Evolutionary conservation across 2,113 vertebrate species (phyloP).

Genomic region (Mystacornis crossleyi): DNA sequence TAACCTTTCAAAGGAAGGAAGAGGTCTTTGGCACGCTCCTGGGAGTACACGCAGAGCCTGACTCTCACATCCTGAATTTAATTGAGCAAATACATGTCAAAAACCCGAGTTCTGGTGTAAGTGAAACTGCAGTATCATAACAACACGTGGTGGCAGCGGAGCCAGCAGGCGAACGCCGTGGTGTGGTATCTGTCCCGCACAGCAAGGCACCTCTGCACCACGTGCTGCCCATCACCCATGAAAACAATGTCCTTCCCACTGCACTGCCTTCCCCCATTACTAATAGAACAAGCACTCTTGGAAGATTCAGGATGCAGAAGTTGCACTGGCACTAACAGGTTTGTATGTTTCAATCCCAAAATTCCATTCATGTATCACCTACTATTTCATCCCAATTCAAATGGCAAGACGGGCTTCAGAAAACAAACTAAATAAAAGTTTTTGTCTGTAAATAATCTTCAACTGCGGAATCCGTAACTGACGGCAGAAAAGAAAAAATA

Average conservation of each 20-base stretch:
- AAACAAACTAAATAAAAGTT: background rate
- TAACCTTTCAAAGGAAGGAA: slow-evolving; percentile 62
- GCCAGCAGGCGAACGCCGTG: background rate
- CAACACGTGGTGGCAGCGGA: background rate
- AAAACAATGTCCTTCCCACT: background rate
- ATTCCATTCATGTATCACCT: background rate
- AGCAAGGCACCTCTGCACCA: background rate
- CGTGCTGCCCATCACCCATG: background rate
- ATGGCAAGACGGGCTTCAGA: background rate
- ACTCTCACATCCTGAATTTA: slow-evolving; percentile 35
- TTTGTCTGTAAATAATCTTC: background rate
- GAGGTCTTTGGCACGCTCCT: background rate
- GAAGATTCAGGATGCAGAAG: background rate
- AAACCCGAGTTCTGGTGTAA: background rate
- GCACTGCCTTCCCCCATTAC: background rate
- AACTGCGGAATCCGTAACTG: background rate
- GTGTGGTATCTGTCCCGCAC: background rate
- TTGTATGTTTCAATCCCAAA: background rate
- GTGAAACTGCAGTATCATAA: background rate
- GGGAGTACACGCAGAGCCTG: background rate
- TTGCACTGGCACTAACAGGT: background rate
- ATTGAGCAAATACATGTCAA: background rate
- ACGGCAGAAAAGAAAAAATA: background rate
- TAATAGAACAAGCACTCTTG: background rate
- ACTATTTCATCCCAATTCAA: background rate